These are phyloP conservation scores for Drosophila kuntzei DNA, from an alignment of 2,888 invertebrate species.

Conservation along the genomic window DNA sequence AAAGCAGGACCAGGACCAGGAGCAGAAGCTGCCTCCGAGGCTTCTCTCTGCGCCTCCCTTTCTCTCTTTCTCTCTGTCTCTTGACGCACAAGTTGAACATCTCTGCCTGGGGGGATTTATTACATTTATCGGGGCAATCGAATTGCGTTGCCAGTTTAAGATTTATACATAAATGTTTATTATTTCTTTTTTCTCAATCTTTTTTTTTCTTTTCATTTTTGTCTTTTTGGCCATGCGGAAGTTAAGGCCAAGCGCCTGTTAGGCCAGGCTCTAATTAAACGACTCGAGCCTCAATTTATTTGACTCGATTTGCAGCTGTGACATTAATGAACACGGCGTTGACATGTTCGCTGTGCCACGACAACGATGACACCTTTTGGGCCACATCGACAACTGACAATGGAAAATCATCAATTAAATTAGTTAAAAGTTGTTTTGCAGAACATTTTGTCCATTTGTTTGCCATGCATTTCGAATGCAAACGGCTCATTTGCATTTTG, in stretches of 20 bases:
- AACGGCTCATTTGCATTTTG: slow-evolving; percentile 80
- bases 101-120: slow-evolving; percentile 62
- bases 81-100: slow-evolving; percentile 39
- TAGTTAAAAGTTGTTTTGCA: slow-evolving; percentile 68
- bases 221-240: slow-evolving; percentile 61
- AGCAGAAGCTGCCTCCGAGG: slow-evolving; percentile 14
- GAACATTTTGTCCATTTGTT: slow-evolving; percentile 65
- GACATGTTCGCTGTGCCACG: slow-evolving; percentile 68
- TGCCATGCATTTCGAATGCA: slow-evolving; percentile 49
- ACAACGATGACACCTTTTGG: slow-evolving; percentile 77
- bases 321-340: slow-evolving; percentile 78
- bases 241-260: slow-evolving; percentile 30
- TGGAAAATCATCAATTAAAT: slow-evolving; percentile 79
- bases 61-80: slow-evolving; percentile 6
- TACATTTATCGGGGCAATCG: slow-evolving; percentile 76
- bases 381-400: slow-evolving; percentile 68
- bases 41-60: slow-evolving; percentile 5
- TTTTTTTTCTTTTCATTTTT: background rate
- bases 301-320: slow-evolving; percentile 67
- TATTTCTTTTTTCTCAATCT: slow-evolving; percentile 4
- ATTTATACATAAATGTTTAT: slow-evolving; percentile 64
- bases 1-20: slow-evolving; percentile 4
- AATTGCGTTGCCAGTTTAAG: slow-evolving; percentile 70
- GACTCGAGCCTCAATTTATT: slow-evolving; percentile 72
- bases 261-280: slow-evolving; percentile 67